These are phyloP conservation scores for human (Homo sapiens) DNA, from an alignment of 2,113 vertebrate species.

Conservation along the genomic window GRCh38 chr3:84877501-84878000, in stretches of 20 bases:
- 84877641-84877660: not conserved
- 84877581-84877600: not conserved
- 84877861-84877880: too few relatives aligned
- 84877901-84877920: too few relatives aligned
- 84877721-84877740: not conserved
- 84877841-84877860: not conserved
- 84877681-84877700: not conserved
- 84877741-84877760: not conserved
- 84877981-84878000: too few relatives aligned
- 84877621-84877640: not conserved
- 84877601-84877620: not conserved
- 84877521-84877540: not conserved
- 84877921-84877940: too few relatives aligned
- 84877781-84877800: not conserved
- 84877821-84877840: not conserved
- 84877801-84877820: not conserved
- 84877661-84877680: not conserved
- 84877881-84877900: too few relatives aligned
- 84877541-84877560: conserved; percentile 14
- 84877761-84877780: not conserved
- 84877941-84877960: too few relatives aligned
- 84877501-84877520: not conserved
- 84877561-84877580: conserved; percentile 17
- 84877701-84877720: conserved; percentile 24
- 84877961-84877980: too few relatives aligned